Evolutionary conservation across 2,797 vertebrate species (phyloP), one percentile per base, ranked within the genome.

Genomic region (Lemur catta): DNA sequence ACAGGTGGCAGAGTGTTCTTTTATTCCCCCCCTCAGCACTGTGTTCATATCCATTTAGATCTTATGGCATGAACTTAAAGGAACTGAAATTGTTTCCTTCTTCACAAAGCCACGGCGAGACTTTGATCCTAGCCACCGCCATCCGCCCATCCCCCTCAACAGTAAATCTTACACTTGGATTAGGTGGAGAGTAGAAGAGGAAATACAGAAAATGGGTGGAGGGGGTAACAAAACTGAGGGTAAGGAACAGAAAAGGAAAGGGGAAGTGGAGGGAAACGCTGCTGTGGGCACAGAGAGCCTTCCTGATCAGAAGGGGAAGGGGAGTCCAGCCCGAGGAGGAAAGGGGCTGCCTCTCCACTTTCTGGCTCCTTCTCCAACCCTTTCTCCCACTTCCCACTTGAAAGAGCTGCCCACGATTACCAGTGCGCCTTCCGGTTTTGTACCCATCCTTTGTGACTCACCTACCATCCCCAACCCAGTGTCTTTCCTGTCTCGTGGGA

Each of bases 201-300:
- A 91, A 91, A 93, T 92, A 48, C 75, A 82, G 91, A 85, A 46
- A 93, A 24, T 7, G 38, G 30, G 81, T 20, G 35, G 80, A 41
- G 55, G 17, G 35, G 14, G 38, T 41, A 76, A 50, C 76, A 57
- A 78, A 76, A 79, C 28, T 55, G 71, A 87, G 72, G 93, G 76
- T 90, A 76, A 93, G 93, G 89, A 92, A 74, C 52, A 90, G 94
- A 86, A 80, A 69, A 63, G 72, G 82, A 92, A 96, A 94, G 91
- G 84, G 87, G 91, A 96, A 96, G 92, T 41, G 50, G 79, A 35
- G 12, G 46, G 50, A 71, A 35, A 87, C 28, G 22, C 74, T 67
- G 43, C 24, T 50, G 52, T 24, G 63, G 79, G 46, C 65, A 84
- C 4, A 22, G 78, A 78, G 11, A 3, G 35, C 28, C 76, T 59